Base-by-base conservation (phyloP, 1,140 invertebrate genomes). In the Brachionus calyciflorus region DNA sequence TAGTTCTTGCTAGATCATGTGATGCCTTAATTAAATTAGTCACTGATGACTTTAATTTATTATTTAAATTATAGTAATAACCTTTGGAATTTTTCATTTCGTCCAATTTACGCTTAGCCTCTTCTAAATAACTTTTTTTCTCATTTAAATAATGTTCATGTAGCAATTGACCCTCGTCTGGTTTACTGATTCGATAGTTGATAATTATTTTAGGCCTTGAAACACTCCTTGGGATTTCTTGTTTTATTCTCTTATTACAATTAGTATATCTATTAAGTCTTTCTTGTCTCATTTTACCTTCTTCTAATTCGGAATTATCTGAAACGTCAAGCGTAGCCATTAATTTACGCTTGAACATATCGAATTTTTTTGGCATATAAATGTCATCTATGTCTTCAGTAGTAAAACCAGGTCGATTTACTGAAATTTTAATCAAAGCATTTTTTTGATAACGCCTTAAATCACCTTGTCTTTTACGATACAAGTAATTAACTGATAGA, bases 351-450 rank as follows among this genome's bases (percentile, higher is more conserved):
- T 73, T 46, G 37, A 73, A 73, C 41, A 73, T 30, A 26, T 73
- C 69, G 7, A 73, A 19, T 26, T 73, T 44, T 33, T 49, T 73
- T 6, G 70, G 70, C 30, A 76, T 55, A 37, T 76, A 76, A 1
- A 76, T 37, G 24, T 76, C 70, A 17, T 76, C 48, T 19, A 76
- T 60, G 28, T 76, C 70, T 40, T 76, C 70, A n/a, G 48, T 55
- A 9, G 70, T 76, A 40, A 73, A 73, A 3, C 69, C 69, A 19
- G 49, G 4, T 7, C 69, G 69, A 12, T 73, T 51, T n/a, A 37
- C 6, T 1, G n/a, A 17, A 26, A 49, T 73, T 33, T 73, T 37
- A 40, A 73, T 49, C 9, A 73, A 26, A 19, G 28, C 37, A 41
- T 55, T 55, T 33, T 73, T 73, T 55, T 73, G 69, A 2, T 37